phyloP scores from a whole-genome alignment of 2,888 invertebrate species.

The Andricus curvator region DNA sequence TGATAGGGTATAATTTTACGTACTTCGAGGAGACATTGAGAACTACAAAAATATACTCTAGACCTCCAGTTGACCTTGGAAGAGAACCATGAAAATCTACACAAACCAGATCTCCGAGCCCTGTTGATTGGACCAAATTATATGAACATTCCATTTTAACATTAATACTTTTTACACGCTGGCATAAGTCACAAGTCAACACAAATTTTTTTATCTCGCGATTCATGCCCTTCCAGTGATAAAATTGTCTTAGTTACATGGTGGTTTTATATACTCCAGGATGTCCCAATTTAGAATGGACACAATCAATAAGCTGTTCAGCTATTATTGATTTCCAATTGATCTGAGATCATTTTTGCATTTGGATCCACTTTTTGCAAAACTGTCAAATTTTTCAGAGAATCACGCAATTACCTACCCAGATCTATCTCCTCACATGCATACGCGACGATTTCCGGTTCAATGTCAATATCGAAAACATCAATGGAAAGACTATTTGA shows the following conservation, averaged over 20 bases:
- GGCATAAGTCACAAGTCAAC: slow-evolving; percentile 45
- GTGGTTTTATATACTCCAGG: slow-evolving; percentile 42
- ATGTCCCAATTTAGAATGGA: too few species aligned
- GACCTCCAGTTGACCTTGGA: too few species aligned
- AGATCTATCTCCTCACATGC: too few species aligned
- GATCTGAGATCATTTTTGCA: too few species aligned
- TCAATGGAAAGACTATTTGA: too few species aligned
- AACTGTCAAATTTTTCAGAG: too few species aligned
- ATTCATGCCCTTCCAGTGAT: slow-evolving; percentile 41
- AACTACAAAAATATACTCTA: slow-evolving; percentile 44
- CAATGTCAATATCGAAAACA: too few species aligned
- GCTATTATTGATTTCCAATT: too few species aligned
- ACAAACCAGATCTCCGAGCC: slow-evolving; percentile 32
- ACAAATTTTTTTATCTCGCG: slow-evolving; percentile 41
- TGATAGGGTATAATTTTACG: neutral
- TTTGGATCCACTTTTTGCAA: too few species aligned
- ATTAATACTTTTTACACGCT: slow-evolving; percentile 38
- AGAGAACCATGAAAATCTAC: slow-evolving; percentile 18
- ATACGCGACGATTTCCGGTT: too few species aligned
- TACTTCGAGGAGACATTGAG: neutral
- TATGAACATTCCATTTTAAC: slow-evolving; percentile 34
- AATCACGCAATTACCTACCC: too few species aligned
- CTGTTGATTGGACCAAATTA: neutral
- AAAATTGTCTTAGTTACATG: slow-evolving; percentile 36
- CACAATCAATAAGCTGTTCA: too few species aligned